Evolutionary conservation across 1,140 invertebrate genomes (phyloP).

Genomic region (Metaphire vulgaris): DNA sequence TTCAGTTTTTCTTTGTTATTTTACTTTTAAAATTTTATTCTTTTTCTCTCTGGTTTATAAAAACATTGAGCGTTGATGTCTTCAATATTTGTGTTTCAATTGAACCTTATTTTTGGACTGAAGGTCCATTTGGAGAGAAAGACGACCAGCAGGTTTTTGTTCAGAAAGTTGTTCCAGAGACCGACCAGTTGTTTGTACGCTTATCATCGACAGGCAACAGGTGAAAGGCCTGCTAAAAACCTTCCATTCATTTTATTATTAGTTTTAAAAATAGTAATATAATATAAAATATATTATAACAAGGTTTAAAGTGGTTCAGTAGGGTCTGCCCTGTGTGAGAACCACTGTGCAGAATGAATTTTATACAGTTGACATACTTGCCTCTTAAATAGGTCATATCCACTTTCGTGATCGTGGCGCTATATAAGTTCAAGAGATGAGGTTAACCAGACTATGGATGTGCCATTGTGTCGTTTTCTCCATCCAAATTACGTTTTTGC

Average conservation of each 20-base stretch:
- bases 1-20: slow-evolving; percentile 28
- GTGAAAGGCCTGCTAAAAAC: no score
- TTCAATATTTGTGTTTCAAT: neutral
- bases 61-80: slow-evolving; percentile 6
- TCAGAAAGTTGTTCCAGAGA: slow-evolving; percentile 93
- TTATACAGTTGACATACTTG: neutral
- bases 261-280: neutral
- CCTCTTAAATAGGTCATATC: no score
- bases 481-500: neutral
- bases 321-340: no score
- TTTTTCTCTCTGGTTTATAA: neutral
- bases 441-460: no score
- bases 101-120: neutral
- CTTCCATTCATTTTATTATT: no score
- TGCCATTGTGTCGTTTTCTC: no score
- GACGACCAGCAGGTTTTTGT: slow-evolving; percentile 97
- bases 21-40: neutral
- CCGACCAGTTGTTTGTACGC: slow-evolving; percentile 85
- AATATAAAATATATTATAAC: no score
- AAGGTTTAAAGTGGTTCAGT: no score
- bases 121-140: slow-evolving; percentile 92
- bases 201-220: slow-evolving; percentile 89
- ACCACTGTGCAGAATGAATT: neutral
- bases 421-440: no score
- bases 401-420: no score